Evolutionary conservation across 2,888 invertebrate species (phyloP), one percentile per base, ranked within the genome.

Genomic region (Fissipunctia ypsillon): DNA sequence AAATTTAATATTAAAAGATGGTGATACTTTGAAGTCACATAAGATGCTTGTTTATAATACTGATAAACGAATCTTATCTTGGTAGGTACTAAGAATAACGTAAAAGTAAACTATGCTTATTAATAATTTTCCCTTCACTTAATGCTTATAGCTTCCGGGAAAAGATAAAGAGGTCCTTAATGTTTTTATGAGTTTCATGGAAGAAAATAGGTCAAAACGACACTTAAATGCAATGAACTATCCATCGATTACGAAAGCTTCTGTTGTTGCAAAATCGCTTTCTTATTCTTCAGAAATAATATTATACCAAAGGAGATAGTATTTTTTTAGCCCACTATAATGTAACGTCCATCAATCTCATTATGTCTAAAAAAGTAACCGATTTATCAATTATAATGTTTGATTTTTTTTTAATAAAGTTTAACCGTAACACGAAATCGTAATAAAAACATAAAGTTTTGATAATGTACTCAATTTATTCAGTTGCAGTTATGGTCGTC

Each of bases 171-270:
- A 57, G 35, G 38, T 41, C 56, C 63, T 50, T 73, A 66, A 69
- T 75, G 75, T 83, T 84, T 83, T 80, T 80, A 83, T 71, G 69
- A 63, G 71, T 66, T 64, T 54, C 64, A n/a, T 60, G 43, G 57
- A 61, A 60, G 59, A 82, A 85, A 79, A 71, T 75, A 75, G 80
- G 61, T 73, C 66, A 69, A 65, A 57, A 73, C 66, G 65, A 52
- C 50, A 48, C 69, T 71, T 67, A 85, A 59, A 43, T 72, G 25
- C 68, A 43, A 31, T 60, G 52, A 80, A 80, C 68, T 69, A 84
- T 69, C 61, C 41, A 66, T 80, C 66, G 65, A 73, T 84, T 69
- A 66, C 25, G 38, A 31, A 31, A 69, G 52, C 48, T 48, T 65
- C 45, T 59, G 28, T 60, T n/a, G 28, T 45, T 56, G 48, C 6